Evolutionary conservation across 2,797 vertebrate species (phyloP).

Genomic region (Eospalax fontanierii): DNA sequence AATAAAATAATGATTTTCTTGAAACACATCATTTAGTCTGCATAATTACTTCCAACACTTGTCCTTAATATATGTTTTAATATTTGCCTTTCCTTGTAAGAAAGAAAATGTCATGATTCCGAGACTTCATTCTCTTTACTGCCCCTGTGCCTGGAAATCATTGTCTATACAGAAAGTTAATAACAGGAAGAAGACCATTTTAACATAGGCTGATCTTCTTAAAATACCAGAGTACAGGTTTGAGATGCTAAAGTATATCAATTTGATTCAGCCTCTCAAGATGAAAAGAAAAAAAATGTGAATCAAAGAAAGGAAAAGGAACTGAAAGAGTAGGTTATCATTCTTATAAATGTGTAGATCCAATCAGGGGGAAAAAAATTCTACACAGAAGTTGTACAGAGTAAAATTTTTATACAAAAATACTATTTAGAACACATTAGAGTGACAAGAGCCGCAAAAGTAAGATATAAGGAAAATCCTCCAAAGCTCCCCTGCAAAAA

Average conservation of each 20-base stretch:
- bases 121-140: background rate
- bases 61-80: background rate
- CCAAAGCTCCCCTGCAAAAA: background rate
- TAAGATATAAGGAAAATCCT: background rate
- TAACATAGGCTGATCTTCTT: background rate
- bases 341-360: background rate
- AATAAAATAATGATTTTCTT: background rate
- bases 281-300: background rate
- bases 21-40: background rate
- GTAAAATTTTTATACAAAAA: background rate
- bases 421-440: background rate
- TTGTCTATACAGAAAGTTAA: background rate
- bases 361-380: background rate
- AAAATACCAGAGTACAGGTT: conserved; percentile 1
- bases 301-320: background rate
- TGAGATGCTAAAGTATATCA: background rate
- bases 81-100: background rate
- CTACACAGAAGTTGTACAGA: background rate
- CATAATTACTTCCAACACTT: background rate
- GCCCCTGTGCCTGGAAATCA: background rate
- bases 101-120: background rate
- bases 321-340: background rate
- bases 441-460: background rate
- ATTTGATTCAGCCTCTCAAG: background rate
- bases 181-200: background rate